A percentile compares a stretch with the other conserved stretches of the same genome.
Conservation (phyloP, 2,888 invertebrate species). For the Mantis religiosa region DNA sequence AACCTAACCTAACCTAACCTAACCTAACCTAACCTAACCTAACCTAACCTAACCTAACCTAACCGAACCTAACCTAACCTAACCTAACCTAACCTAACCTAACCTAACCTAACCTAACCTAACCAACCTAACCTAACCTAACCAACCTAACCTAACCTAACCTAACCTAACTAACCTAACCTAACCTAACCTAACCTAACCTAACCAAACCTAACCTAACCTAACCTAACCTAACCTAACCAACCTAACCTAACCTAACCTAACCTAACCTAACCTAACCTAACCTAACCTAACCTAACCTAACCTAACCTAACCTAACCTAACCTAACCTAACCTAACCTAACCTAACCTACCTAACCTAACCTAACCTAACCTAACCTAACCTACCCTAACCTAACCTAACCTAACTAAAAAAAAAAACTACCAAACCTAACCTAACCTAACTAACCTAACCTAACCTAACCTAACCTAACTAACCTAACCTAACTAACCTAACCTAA, state of each 20-base stretch:
- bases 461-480: background rate
- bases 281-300: conserved; percentile 28
- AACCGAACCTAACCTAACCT: conserved; percentile 4
- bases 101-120: background rate
- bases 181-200: background rate
- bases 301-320: conserved; percentile 22
- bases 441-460: background rate
- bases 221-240: background rate
- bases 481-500: background rate
- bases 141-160: background rate
- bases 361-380: background rate
- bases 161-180: background rate
- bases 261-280: conserved; percentile 25
- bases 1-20: conserved; percentile 30
- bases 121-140: too few species aligned
- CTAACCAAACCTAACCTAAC: background rate
- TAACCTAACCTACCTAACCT: background rate
- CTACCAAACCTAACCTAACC: conserved; percentile 24
- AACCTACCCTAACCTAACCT: too few species aligned
- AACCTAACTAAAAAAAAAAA: too few species aligned
- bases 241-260: conserved; percentile 13
- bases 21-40: conserved; percentile 30
- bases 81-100: background rate
- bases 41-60: conserved; percentile 11
- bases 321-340: conserved; percentile 28